Evolutionary conservation across 2,797 vertebrate species (phyloP).

Genomic region (Callimico goeldii): DNA sequence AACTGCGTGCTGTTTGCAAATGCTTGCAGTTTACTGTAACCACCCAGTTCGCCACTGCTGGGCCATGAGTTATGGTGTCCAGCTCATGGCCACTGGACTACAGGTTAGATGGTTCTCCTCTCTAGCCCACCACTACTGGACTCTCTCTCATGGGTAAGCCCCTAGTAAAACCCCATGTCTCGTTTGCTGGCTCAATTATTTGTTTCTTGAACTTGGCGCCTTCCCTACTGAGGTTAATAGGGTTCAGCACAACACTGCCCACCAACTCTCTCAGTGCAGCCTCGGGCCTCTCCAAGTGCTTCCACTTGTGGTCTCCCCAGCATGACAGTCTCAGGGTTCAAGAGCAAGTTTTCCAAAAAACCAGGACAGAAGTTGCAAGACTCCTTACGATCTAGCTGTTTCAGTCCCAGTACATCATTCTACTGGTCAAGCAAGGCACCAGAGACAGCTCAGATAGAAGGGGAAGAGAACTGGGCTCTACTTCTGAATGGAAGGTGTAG

Average conservation of each 20-base stretch:
- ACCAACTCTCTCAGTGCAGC: not conserved
- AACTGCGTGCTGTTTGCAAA: not conserved
- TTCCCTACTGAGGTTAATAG: not conserved
- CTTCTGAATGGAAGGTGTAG: not conserved
- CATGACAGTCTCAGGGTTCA: not conserved
- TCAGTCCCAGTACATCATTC: not conserved
- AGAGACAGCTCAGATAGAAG: not conserved
- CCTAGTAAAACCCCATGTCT: not conserved
- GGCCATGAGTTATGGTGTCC: not conserved
- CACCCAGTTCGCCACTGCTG: not conserved
- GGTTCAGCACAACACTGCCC: not conserved
- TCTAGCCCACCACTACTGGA: not conserved
- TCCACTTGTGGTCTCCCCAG: rapidly evolving
- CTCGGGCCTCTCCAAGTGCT: not conserved
- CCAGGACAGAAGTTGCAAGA: not conserved
- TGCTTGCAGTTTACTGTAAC: not conserved
- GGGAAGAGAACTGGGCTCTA: not conserved
- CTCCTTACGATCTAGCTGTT: not conserved
- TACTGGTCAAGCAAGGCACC: not conserved
- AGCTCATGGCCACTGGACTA: not conserved
- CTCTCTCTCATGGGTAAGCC: not conserved
- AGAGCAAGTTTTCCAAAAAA: not conserved
- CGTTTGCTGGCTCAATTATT: not conserved
- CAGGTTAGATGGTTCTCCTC: too few species aligned
- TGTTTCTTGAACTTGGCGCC: not conserved